phyloP scores from a whole-genome alignment of 2,113 vertebrate genomes.

The Ptyas mucosa region DNA sequence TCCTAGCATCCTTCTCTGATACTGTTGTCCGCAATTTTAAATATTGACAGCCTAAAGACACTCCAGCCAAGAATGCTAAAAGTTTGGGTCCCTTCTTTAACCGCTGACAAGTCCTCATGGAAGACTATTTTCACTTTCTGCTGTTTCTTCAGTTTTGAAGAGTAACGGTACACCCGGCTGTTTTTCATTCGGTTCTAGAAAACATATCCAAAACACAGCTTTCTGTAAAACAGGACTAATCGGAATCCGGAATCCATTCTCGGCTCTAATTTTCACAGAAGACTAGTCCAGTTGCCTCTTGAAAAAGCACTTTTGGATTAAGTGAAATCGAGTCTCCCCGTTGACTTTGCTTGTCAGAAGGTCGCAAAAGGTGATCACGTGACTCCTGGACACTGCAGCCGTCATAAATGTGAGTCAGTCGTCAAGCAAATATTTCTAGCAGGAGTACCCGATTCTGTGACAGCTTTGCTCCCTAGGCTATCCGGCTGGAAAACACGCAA shows the following conservation, averaged over 20 bases:
- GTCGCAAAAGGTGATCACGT: no score
- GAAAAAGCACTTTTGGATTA: no score
- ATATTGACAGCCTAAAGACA: not conserved
- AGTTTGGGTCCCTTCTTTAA: not conserved
- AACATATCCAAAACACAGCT: not conserved
- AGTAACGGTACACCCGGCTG: not conserved
- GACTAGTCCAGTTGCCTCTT: no score
- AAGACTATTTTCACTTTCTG: slow-evolving; percentile 14
- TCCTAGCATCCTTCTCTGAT: not conserved
- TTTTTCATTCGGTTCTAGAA: slow-evolving; percentile 13
- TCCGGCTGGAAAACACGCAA: no score
- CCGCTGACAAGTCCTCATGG: not conserved
- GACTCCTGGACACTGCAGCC: no score
- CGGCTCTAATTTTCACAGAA: not conserved
- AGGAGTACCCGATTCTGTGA: no score
- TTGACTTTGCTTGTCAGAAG: no score
- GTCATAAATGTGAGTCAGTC: no score
- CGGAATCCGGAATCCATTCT: not conserved
- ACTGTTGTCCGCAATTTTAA: not conserved
- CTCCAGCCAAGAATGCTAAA: not conserved
- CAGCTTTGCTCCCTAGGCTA: no score
- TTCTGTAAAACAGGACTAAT: not conserved
- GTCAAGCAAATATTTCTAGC: no score
- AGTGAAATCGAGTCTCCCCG: no score
- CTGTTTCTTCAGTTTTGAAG: slow-evolving; percentile 16